Evolutionary conservation across 2,113 vertebrate genomes (phyloP).

Genomic region (Charadrius vociferus): DNA sequence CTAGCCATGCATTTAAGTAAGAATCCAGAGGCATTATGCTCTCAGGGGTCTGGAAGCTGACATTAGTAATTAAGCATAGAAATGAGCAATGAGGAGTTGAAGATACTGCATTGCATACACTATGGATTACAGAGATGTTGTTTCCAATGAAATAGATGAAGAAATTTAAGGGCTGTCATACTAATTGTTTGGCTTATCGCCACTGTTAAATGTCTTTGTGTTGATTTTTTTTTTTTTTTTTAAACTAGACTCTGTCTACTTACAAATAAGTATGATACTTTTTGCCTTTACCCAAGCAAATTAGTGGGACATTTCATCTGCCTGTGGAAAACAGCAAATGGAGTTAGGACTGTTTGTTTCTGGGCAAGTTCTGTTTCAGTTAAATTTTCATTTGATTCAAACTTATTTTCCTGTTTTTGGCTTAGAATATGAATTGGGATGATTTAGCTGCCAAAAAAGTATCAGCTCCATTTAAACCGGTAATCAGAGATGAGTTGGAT

Average conservation of each 20-base stretch:
- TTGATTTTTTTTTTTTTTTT: not conserved
- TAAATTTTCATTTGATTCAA: not conserved
- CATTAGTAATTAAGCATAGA: not conserved
- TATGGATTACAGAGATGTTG: not conserved
- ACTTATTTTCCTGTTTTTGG: conserved; percentile 25
- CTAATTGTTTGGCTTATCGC: not conserved
- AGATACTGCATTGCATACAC: not conserved
- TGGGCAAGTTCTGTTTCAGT: not conserved
- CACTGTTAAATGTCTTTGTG: not conserved
- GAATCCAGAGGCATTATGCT: not conserved
- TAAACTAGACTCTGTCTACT: not conserved
- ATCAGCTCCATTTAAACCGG: conserved; percentile 91
- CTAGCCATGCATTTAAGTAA: not conserved
- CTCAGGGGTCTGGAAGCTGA: not conserved
- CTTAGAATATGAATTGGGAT: conserved; percentile 94
- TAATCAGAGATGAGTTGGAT: conserved; percentile 94
- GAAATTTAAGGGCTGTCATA: not conserved
- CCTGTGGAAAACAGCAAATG: not conserved
- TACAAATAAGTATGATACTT: not conserved
- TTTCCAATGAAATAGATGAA: not conserved
- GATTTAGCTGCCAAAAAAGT: conserved; percentile 94
- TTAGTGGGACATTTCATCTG: not conserved
- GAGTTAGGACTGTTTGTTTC: not conserved
- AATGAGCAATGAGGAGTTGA: not conserved
- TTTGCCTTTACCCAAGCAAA: not conserved